Percentiles rank a stretch among this genome's conserved stretches.
Conservation (phyloP, 2,797 vertebrate species). For the Schizopygopsis malacanthus region DNA sequence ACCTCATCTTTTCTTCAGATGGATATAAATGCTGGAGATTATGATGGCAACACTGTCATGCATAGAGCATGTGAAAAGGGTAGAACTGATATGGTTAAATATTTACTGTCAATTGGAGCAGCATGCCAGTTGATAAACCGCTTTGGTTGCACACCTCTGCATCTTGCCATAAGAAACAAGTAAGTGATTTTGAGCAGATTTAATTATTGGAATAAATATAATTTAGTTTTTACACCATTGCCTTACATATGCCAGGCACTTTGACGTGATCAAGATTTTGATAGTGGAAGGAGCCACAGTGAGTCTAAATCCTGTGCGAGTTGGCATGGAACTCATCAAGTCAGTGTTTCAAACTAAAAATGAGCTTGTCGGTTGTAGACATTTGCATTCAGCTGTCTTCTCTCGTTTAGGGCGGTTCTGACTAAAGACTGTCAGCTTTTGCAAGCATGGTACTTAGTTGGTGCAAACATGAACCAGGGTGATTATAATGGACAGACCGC, state of each 20-base stretch:
- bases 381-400: neutral
- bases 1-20: constrained; percentile 19
- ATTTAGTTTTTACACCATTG: neutral
- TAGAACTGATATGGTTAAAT: constrained; percentile 38
- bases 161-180: constrained; percentile 51
- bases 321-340: constrained; percentile 43
- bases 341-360: constrained; percentile 18
- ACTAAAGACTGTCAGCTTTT: constrained; percentile 34
- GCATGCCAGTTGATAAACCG: constrained; percentile 15
- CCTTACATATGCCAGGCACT: constrained; percentile 2
- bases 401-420: constrained; percentile 17
- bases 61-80: constrained; percentile 49
- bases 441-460: constrained; percentile 40
- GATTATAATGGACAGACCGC: constrained; percentile 52
- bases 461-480: constrained; percentile 39
- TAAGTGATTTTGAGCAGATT: neutral
- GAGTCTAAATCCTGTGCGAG: neutral
- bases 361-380: neutral
- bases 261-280: constrained; percentile 32
- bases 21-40: constrained; percentile 33
- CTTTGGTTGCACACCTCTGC: constrained; percentile 38
- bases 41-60: constrained; percentile 47
- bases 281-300: constrained; percentile 13
- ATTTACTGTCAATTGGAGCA: constrained; percentile 39
- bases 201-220: neutral